phyloP scores from a whole-genome alignment of 2,888 invertebrate species.

The Acanthosepion lycidas region DNA sequence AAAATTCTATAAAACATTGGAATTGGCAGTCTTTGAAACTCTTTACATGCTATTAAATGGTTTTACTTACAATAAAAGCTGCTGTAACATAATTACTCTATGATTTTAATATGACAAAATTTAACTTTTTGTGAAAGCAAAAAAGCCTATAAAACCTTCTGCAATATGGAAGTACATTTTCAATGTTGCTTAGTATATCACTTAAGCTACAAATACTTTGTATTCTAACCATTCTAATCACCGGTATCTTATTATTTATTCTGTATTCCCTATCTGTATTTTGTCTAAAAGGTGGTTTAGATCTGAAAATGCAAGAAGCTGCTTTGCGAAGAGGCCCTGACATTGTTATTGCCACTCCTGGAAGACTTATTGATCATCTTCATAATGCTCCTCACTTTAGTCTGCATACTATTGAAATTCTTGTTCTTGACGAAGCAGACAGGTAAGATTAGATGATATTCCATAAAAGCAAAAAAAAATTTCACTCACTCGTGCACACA shows the following conservation, averaged over 20 bases:
- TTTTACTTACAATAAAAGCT: not conserved
- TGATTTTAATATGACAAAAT: too few species aligned
- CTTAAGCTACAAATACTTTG: too few species aligned
- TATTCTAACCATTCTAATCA: too few species aligned
- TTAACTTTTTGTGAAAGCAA: too few species aligned
- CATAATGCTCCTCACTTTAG: conserved; percentile 93
- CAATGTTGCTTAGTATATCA: too few species aligned
- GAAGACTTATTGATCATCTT: conserved; percentile 96
- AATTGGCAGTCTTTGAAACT: too few species aligned
- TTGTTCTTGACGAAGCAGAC: conserved; percentile 86
- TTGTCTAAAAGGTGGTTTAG: conserved; percentile 75
- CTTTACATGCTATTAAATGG: not conserved
- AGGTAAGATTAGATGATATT: conserved; percentile 73
- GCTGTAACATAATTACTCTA: not conserved
- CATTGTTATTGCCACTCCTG: conserved; percentile 98
- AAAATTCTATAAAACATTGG: too few species aligned
- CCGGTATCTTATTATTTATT: too few species aligned
- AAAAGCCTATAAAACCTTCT: too few species aligned
- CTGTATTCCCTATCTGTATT: not conserved
- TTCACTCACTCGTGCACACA: too few species aligned
- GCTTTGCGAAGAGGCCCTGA: conserved; percentile 89
- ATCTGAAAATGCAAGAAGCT: conserved; percentile 77
- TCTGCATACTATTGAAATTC: conserved; percentile 90
- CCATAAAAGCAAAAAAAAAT: too few species aligned
- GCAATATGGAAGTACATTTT: too few species aligned